Percentiles rank a stretch among this genome's conserved stretches.
These are phyloP conservation scores for Anguilla anguilla DNA, from an alignment of 2,797 vertebrate species.

Conservation along the genomic window DNA sequence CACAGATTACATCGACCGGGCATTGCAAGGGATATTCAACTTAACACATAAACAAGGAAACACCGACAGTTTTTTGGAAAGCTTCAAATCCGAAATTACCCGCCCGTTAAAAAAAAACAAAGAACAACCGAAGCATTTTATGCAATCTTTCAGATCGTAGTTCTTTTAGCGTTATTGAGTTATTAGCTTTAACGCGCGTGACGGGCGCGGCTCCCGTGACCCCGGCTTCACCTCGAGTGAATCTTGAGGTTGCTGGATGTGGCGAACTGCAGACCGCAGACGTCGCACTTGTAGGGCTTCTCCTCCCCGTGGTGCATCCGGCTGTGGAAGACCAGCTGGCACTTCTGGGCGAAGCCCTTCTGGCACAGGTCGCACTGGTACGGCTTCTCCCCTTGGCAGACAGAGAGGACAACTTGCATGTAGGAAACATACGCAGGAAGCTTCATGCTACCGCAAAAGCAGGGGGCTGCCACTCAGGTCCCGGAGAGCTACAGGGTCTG, in stretches of 20 bases:
- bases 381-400: constrained; percentile 88
- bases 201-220: not conserved
- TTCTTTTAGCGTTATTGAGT: constrained; percentile 1
- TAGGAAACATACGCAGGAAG: not conserved
- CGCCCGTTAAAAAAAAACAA: no score
- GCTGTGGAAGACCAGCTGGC: constrained; percentile 95
- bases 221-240: constrained; percentile 83
- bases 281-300: constrained; percentile 94
- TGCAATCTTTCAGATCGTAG: not conserved
- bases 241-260: constrained; percentile 99
- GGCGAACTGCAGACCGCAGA: constrained; percentile 94
- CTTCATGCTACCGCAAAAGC: not conserved
- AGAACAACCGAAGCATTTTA: not conserved
- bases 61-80: not conserved
- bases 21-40: not conserved
- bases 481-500: not conserved
- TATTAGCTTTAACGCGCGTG: not conserved
- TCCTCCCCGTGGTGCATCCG: constrained; percentile 98
- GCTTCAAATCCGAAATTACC: not conserved
- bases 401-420: not conserved
- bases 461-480: not conserved
- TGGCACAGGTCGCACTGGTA: constrained; percentile 90
- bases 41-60: not conserved
- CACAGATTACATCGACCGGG: not conserved
- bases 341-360: constrained; percentile 97